phyloP scores from a whole-genome alignment of 2,888 invertebrate genomes.

The Drosophila algonquin region DNA sequence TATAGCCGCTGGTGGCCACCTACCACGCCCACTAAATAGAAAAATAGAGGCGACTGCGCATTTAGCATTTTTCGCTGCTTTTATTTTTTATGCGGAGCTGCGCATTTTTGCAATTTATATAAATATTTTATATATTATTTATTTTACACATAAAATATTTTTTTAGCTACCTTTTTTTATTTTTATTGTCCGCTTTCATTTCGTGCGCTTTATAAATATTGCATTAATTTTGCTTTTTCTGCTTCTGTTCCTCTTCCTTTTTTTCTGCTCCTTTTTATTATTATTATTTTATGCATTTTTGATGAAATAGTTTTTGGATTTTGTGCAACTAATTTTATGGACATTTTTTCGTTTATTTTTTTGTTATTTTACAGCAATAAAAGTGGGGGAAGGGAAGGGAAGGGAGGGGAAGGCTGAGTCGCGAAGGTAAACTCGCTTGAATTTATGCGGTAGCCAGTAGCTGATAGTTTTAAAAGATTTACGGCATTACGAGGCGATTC shows the following conservation, averaged over 20 bases:
- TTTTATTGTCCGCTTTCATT: constrained; percentile 39
- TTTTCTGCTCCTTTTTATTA: constrained; percentile 31
- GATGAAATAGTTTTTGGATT: constrained; percentile 72
- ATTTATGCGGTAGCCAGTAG: constrained; percentile 46
- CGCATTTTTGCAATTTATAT: constrained; percentile 78
- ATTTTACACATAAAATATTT: constrained; percentile 66
- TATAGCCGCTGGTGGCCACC: constrained; percentile 15
- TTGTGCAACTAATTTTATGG: constrained; percentile 67
- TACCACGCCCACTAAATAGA: constrained; percentile 51
- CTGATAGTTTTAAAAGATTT: constrained; percentile 54
- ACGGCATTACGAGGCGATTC: constrained; percentile 46
- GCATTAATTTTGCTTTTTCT: constrained; percentile 67
- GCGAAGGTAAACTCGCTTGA: constrained; percentile 22
- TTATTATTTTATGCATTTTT: constrained; percentile 72
- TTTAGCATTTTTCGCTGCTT: constrained; percentile 59
- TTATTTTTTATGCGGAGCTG: constrained; percentile 52
- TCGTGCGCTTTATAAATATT: constrained; percentile 69
- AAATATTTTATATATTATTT: constrained; percentile 79
- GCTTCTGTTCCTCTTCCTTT: constrained; percentile 46
- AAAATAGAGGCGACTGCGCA: constrained; percentile 78
- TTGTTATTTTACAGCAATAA: constrained; percentile 16
- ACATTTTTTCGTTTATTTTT: constrained; percentile 27
- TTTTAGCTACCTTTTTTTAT: constrained; percentile 21
- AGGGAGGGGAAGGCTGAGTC: background rate
- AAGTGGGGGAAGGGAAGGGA: background rate